Evolutionary conservation across 2,888 invertebrate genomes (phyloP).

Genomic region (Patella depressa): DNA sequence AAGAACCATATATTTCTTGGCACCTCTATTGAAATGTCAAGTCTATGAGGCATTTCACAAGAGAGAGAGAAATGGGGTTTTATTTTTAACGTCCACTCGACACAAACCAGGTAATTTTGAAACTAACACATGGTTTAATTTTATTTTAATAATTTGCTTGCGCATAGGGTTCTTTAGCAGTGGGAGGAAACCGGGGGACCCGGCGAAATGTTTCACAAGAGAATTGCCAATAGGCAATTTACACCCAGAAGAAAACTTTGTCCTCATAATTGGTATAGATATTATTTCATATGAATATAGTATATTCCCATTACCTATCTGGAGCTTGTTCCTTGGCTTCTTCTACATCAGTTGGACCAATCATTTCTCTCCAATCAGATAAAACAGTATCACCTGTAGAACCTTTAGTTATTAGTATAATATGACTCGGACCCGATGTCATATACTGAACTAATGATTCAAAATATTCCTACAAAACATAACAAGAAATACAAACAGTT

Average conservation of each 20-base stretch:
- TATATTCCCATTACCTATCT: conserved; percentile 54
- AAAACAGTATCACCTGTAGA: conserved; percentile 65
- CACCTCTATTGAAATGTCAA: background rate
- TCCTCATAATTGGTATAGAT: background rate
- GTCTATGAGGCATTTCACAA: background rate
- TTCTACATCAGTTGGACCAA: conserved; percentile 69
- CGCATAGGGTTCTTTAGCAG: too few species aligned
- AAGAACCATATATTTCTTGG: background rate
- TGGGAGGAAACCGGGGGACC: too few species aligned
- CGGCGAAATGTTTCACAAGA: background rate
- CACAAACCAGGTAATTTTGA: too few species aligned
- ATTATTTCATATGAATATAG: background rate
- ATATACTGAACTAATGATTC: conserved; percentile 68
- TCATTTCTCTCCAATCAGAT: conserved; percentile 67
- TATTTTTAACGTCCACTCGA: too few species aligned
- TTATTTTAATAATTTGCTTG: too few species aligned
- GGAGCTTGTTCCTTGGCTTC: conserved; percentile 68
- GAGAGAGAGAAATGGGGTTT: too few species aligned
- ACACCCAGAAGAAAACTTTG: background rate
- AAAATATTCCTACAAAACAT: conserved; percentile 61
- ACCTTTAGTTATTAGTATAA: conserved; percentile 68
- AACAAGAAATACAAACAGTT: background rate
- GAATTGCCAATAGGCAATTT: background rate
- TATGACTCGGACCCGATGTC: conserved; percentile 67
- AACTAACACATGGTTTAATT: too few species aligned